phyloP scores from a whole-genome alignment of 2,797 vertebrate species.

The Sebastes vulpes region DNA sequence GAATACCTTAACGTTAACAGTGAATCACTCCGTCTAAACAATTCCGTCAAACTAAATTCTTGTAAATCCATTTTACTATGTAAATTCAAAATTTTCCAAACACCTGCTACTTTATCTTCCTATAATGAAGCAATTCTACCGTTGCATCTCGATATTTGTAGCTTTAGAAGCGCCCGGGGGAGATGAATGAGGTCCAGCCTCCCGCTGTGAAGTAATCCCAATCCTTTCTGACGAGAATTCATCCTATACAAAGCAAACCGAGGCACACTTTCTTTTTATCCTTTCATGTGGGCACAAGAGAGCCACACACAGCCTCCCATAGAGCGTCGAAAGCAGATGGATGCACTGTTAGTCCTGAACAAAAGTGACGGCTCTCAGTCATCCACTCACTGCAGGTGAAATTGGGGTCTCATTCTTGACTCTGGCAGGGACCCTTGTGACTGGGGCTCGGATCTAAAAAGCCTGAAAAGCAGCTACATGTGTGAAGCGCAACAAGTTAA shows the following conservation, averaged over 20 bases:
- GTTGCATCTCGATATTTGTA: not conserved
- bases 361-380: conserved; percentile 67
- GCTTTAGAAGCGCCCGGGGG: not conserved
- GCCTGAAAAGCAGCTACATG: conserved; percentile 36
- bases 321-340: conserved; percentile 28
- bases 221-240: conserved; percentile 49
- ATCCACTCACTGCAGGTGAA: conserved; percentile 54
- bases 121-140: conserved; percentile 4
- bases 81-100: not conserved
- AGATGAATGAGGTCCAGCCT: conserved; percentile 24
- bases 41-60: not conserved
- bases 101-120: not conserved
- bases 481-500: conserved; percentile 30
- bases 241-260: conserved; percentile 55
- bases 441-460: conserved; percentile 37
- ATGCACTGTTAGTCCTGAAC: conserved; percentile 46
- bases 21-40: not conserved
- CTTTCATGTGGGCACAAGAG: conserved; percentile 51
- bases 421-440: conserved; percentile 18
- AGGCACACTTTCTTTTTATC: conserved; percentile 46
- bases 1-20: not conserved
- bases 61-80: not conserved
- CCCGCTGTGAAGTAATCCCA: conserved; percentile 62
- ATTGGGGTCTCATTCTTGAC: conserved; percentile 65
- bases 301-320: conserved; percentile 37